Conservation (phyloP, 2,113 vertebrate genomes). For the Peromyscus maniculatus region DNA sequence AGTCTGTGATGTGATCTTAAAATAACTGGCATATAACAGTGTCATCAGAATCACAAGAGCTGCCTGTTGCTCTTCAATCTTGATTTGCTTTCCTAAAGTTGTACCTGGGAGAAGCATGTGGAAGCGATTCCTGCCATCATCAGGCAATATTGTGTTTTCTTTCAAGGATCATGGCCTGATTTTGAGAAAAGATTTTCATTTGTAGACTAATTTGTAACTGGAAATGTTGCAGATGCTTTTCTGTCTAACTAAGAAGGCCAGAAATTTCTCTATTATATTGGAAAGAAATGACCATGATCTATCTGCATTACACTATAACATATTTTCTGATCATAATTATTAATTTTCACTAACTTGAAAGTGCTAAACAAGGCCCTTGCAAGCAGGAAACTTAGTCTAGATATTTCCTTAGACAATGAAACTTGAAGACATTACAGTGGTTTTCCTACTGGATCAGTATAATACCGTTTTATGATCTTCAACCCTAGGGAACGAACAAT, state of each 20-base stretch:
- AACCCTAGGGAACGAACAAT: neutral
- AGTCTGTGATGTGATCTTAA: constrained; percentile 52
- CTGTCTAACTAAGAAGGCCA: neutral
- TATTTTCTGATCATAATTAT: neutral
- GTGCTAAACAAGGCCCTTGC: neutral
- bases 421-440: neutral
- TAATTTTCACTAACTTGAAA: neutral
- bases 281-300: neutral
- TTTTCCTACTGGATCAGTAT: neutral
- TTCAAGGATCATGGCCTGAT: neutral
- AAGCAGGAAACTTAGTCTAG: neutral
- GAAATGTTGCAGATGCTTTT: neutral
- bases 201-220: no score
- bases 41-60: constrained; percentile 32
- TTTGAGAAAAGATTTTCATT: no score
- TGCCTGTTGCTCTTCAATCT: constrained; percentile 59
- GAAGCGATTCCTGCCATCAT: neutral
- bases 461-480: neutral
- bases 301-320: neutral
- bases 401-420: neutral
- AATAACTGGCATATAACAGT: constrained; percentile 48
- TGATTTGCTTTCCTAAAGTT: constrained; percentile 44
- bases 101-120: neutral
- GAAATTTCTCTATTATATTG: neutral
- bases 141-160: neutral